These are phyloP conservation scores for Orchesella flavescens DNA, from an alignment of 2,888 invertebrate genomes.

Conservation along the genomic window DNA sequence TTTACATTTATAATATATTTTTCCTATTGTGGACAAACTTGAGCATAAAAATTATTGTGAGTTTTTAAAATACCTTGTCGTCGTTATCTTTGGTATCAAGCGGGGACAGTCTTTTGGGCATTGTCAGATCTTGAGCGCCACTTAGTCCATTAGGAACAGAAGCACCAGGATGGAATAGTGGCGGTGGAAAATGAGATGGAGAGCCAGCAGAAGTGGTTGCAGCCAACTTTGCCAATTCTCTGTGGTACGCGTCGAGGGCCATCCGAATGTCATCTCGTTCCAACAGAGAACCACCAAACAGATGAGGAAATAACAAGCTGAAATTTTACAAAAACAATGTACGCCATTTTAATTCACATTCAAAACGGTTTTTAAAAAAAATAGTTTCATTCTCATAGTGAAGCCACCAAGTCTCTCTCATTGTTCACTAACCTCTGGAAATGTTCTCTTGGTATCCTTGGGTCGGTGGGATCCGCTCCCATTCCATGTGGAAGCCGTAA, in stretches of 20 bases:
- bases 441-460: slow-evolving; percentile 78
- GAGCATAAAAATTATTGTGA: too few relatives aligned
- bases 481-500: slow-evolving; percentile 80
- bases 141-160: slow-evolving; percentile 74
- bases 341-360: too few relatives aligned
- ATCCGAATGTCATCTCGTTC: slow-evolving; percentile 86
- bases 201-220: slow-evolving; percentile 70
- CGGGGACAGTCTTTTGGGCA: slow-evolving; percentile 79
- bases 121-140: slow-evolving; percentile 86
- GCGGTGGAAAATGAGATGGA: slow-evolving; percentile 83
- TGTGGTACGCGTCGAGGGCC: slow-evolving; percentile 92
- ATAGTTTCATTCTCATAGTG: too few relatives aligned
- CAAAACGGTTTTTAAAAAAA: too few relatives aligned
- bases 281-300: slow-evolving; percentile 82
- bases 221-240: slow-evolving; percentile 92
- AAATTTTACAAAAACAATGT: slow-evolving; percentile 63
- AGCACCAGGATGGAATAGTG: slow-evolving; percentile 78
- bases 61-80: slow-evolving; percentile 71
- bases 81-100: slow-evolving; percentile 76
- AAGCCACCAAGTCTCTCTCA: background rate
- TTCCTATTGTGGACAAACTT: too few relatives aligned
- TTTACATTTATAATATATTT: too few relatives aligned
- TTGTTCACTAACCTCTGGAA: slow-evolving; percentile 82
- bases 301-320: slow-evolving; percentile 85
- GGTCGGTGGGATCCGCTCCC: slow-evolving; percentile 66